Evolutionary conservation across 1,140 invertebrate genomes (phyloP).

Genomic region (Lethrus apterus): DNA sequence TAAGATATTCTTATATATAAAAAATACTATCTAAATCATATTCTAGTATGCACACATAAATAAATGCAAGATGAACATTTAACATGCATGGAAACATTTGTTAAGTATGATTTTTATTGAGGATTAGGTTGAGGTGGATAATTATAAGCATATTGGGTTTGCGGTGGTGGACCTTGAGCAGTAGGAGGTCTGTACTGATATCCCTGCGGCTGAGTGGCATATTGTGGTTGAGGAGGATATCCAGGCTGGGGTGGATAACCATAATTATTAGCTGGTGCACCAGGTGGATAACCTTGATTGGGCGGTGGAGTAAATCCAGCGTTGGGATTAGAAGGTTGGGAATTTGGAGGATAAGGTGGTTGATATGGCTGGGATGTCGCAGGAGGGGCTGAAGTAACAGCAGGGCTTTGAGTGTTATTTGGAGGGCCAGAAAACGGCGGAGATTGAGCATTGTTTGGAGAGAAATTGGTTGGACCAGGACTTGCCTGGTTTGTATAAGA

Average conservation of each 20-base stretch:
- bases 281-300: conserved; percentile 29
- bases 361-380: conserved; percentile 30
- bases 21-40: too few relatives aligned
- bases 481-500: conserved; percentile 27
- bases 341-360: conserved; percentile 35
- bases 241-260: conserved; percentile 37
- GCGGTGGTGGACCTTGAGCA: conserved; percentile 34
- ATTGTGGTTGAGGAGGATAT: conserved; percentile 39
- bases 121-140: conserved; percentile 39
- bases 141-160: conserved; percentile 38
- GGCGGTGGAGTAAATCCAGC: conserved; percentile 34
- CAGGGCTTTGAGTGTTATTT: conserved; percentile 34
- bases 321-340: conserved; percentile 37
- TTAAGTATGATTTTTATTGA: too few relatives aligned
- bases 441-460: conserved; percentile 35
- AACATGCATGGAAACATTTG: too few relatives aligned
- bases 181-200: conserved; percentile 38
- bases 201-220: conserved; percentile 34
- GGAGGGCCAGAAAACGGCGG: conserved; percentile 29
- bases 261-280: conserved; percentile 24
- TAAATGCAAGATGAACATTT: too few relatives aligned
- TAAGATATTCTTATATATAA: too few relatives aligned
- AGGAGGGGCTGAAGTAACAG: conserved; percentile 28
- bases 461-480: conserved; percentile 35
- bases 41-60: too few relatives aligned